Percentiles rank a stretch among this genome's conserved stretches.
These are phyloP conservation scores for Panurus biarmicus DNA, from an alignment of 2,113 vertebrate genomes.

Conservation along the genomic window DNA sequence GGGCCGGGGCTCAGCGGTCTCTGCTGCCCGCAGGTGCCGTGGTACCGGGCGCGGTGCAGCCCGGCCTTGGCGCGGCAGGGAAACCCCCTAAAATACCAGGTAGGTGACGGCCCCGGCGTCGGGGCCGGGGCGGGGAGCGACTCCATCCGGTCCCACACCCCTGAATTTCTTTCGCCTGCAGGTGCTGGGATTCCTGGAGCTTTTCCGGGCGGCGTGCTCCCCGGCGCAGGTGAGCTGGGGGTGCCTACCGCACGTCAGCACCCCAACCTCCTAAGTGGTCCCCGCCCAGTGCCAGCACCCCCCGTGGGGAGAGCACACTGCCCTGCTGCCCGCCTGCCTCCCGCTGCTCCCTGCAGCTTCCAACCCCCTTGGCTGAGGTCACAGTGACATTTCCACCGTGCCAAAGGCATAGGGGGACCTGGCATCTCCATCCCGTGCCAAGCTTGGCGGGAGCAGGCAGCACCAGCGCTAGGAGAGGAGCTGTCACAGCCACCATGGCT, in stretches of 20 bases:
- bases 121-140: neutral
- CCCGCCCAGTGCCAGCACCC: neutral
- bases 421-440: neutral
- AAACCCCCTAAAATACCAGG: conserved; percentile 78
- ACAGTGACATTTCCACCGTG: neutral
- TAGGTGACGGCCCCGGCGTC: neutral
- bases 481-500: neutral
- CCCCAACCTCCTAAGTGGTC: neutral
- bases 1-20: neutral
- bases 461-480: neutral
- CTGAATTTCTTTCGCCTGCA: neutral
- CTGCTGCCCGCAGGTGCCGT: conserved; percentile 54
- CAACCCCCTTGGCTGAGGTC: neutral
- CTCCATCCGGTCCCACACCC: accelerated
- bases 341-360: neutral
- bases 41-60: conserved; percentile 54
- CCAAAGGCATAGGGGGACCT: neutral
- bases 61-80: conserved; percentile 53
- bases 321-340: neutral
- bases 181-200: conserved; percentile 76
- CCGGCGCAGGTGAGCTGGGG: conserved; percentile 68
- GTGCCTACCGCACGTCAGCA: neutral
- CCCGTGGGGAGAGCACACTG: accelerated
- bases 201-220: conserved; percentile 73
- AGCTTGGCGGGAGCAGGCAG: neutral